Evolutionary conservation across 2,797 vertebrate species (phyloP).

Genomic region (Mareca strepera): DNA sequence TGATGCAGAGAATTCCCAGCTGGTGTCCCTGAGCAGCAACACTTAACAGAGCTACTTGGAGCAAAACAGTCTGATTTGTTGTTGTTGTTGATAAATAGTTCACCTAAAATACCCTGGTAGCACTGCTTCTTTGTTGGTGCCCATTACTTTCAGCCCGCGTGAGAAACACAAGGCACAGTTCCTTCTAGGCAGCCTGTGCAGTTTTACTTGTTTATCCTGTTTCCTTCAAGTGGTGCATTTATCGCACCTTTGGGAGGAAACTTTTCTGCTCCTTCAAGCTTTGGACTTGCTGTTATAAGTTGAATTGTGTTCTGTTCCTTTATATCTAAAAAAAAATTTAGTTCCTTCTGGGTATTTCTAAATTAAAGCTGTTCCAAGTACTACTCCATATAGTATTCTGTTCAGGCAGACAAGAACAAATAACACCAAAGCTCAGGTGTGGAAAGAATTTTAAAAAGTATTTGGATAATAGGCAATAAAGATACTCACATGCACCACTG

Average conservation of each 20-base stretch:
- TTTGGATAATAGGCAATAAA: background rate
- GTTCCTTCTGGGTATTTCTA: background rate
- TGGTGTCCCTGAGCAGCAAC: background rate
- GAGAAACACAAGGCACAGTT: background rate
- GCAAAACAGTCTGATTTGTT: background rate
- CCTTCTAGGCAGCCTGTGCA: background rate
- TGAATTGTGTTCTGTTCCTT: background rate
- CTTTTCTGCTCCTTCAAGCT: background rate
- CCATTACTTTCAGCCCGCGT: background rate
- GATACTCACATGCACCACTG: background rate
- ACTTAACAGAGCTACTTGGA: background rate
- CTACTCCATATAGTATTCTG: background rate
- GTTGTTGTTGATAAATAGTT: background rate
- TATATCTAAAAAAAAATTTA: accelerated
- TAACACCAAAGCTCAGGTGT: background rate
- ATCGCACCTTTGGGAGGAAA: background rate
- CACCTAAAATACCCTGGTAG: background rate
- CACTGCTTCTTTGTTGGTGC: background rate
- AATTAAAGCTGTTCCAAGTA: background rate
- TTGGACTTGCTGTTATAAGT: background rate
- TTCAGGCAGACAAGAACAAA: background rate
- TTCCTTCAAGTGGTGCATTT: background rate
- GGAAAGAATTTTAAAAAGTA: background rate
- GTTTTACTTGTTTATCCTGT: background rate
- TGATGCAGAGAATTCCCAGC: background rate